phyloP scores from a whole-genome alignment of 2,113 vertebrate species.

The Brachypodius melanocephalos region DNA sequence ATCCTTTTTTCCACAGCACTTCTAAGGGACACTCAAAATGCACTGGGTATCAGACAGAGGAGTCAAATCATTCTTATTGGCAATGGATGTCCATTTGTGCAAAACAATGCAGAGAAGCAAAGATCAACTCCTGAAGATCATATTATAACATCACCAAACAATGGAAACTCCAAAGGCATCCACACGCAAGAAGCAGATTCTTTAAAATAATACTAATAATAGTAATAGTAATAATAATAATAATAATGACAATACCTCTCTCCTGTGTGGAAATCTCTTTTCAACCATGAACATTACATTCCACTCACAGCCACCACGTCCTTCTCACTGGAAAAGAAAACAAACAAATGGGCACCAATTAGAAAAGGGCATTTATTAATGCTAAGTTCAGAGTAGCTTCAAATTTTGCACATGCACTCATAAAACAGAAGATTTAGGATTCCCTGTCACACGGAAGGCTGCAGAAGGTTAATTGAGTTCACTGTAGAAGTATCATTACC shows the following conservation, averaged over 20 bases:
- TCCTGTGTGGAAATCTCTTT: slow-evolving; percentile 4
- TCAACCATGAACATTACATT: slow-evolving; percentile 58
- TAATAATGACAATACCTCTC: slow-evolving; percentile 40
- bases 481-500: slow-evolving; percentile 38
- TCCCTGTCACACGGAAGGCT: neutral
- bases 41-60: neutral
- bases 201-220: neutral
- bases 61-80: neutral
- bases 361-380: slow-evolving; percentile 33
- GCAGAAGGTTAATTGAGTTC: slow-evolving; percentile 62
- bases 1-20: rapidly evolving
- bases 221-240: neutral
- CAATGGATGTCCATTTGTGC: neutral
- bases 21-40: neutral
- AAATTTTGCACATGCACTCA: neutral
- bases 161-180: neutral
- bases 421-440: slow-evolving; percentile 51
- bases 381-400: slow-evolving; percentile 3
- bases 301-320: slow-evolving; percentile 59
- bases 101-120: neutral
- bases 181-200: neutral
- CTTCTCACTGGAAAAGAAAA: slow-evolving; percentile 57
- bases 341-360: slow-evolving; percentile 54
- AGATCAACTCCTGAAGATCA: neutral
- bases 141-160: neutral